Conservation (phyloP, 2,113 vertebrate species). For the Oriolus oriolus region DNA sequence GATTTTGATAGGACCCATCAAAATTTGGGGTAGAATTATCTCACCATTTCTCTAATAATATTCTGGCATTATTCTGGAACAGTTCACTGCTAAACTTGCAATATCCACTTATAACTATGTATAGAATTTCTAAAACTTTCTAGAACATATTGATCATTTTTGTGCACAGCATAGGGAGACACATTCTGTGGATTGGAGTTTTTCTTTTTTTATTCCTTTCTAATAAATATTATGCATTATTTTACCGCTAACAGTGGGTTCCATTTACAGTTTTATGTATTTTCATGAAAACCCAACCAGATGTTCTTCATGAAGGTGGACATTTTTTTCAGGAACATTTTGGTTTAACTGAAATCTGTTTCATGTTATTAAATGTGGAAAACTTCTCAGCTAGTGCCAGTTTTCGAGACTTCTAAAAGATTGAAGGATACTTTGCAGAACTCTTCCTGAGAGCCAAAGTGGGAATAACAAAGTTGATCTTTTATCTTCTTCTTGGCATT, state of each 20-base stretch:
- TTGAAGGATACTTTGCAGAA: slow-evolving; percentile 1
- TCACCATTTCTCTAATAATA: not conserved
- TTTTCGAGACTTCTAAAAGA: slow-evolving; percentile 28
- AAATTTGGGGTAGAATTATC: not conserved
- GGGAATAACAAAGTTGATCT: slow-evolving; percentile 31
- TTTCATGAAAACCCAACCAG: not conserved
- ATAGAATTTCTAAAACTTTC: not conserved
- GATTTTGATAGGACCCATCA: not conserved
- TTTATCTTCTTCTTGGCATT: slow-evolving; percentile 50
- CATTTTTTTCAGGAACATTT: not conserved
- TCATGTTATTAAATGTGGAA: not conserved
- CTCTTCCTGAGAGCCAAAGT: slow-evolving; percentile 19
- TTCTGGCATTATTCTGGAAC: not conserved
- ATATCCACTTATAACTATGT: not conserved
- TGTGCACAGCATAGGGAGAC: not conserved
- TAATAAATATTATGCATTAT: not conserved
- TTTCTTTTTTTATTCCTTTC: not conserved
- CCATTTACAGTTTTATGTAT: not conserved
- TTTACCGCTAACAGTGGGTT: not conserved
- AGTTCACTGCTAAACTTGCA: not conserved
- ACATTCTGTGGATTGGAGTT: not conserved
- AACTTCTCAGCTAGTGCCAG: not conserved
- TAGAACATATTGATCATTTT: not conserved
- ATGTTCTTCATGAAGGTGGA: not conserved
- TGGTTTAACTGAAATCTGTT: not conserved